Conservation (phyloP, 2,113 vertebrate species). For the Epinephelus cyanopodus region DNA sequence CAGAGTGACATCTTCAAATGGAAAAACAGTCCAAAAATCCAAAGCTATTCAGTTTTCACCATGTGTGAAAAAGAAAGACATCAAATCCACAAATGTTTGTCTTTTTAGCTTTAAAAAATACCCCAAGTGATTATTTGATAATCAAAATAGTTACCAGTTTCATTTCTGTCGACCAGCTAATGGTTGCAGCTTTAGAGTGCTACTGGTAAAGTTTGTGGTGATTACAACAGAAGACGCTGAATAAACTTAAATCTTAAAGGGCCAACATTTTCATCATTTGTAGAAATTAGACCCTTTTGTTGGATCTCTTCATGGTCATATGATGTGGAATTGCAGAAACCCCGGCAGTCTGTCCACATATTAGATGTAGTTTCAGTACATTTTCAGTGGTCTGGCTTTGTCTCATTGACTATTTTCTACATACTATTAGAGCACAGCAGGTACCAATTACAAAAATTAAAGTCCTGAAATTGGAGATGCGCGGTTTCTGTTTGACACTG, state of each 20-base stretch:
- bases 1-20: too few relatives aligned
- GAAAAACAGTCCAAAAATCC: too few relatives aligned
- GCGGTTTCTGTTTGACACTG: conserved; percentile 38
- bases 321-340: not conserved
- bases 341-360: not conserved
- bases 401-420: conserved; percentile 19
- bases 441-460: conserved; percentile 49
- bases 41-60: too few relatives aligned
- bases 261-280: not conserved
- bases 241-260: not conserved
- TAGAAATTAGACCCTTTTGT: not conserved
- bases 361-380: not conserved
- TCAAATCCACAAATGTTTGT: too few relatives aligned
- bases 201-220: not conserved
- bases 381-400: conserved; percentile 32
- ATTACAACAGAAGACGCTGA: not conserved
- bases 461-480: conserved; percentile 26
- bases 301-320: not conserved
- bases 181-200: not conserved
- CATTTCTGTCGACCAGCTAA: too few relatives aligned
- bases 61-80: too few relatives aligned
- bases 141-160: too few relatives aligned
- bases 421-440: conserved; percentile 20
- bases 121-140: too few relatives aligned
- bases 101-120: too few relatives aligned